Evolutionary conservation across 2,113 vertebrate genomes (phyloP), one percentile per base, ranked within the genome.

Genomic region (Okapia johnstoni): DNA sequence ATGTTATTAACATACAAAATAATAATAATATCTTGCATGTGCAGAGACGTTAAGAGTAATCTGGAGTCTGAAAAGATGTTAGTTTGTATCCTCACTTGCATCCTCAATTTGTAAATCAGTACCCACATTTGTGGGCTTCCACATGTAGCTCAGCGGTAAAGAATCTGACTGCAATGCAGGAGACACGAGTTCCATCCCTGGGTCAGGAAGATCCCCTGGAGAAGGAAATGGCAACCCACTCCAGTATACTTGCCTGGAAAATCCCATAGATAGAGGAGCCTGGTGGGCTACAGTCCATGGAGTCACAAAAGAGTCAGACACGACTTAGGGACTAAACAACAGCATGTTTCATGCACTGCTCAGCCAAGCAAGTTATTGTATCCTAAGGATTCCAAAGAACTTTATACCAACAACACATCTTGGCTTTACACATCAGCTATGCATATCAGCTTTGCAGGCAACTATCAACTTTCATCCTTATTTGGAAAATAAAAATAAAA

Each of bases 401-500:
- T 94, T 94, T 79, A 95, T 12, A 76, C 2, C 87, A 88, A 87
- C 13, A 80, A 83, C 23, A 73, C 55, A 73, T 80, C 52, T 60
- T 94, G 61, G n/a, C 21, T 95, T 63, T 86, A 60, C 33, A 83
- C 4, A 55, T 76, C 73, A 57, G 80, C 30, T 52, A 48, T 58
- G 50, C 57, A 70, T 70, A 93, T 57, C 85, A 57, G 26, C 54
- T 95, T 55, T 52, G 40, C 40, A 43, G 57, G 21, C 9, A 88
- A 94, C 70, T 76, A 14, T 43, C 40, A 26, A 76, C 40, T 43
- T 76, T 76, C 40, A 76, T 61, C 21, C 36, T 77, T 26, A 50
- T 95, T 92, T 96, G 66, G 58, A 85, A 93, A 93, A 94, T 12
- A 50, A 25, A 83, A 25, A 61, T 33, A 91, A 88, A 95, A 91